Evolutionary conservation across 2,113 vertebrate genomes (phyloP), one percentile per base, ranked within the genome.

Genomic region (Onychostoma macrolepis): DNA sequence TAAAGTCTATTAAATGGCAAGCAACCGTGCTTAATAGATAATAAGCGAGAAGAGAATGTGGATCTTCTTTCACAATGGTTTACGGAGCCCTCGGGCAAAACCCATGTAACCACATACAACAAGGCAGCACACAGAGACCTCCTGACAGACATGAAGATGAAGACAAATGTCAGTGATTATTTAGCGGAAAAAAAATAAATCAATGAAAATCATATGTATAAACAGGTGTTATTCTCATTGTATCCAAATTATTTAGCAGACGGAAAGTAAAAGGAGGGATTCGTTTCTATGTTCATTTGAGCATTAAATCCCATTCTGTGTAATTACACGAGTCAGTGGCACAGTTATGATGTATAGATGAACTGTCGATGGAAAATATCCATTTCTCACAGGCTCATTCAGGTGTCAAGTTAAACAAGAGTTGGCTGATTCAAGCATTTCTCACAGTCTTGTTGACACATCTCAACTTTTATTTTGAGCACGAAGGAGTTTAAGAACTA

Each of bases 51-150:
- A 30, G 17, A 83, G 6, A 71, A 30, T 24, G 21, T 71, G 30
- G n/a, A 28, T 58, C 13, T 63, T 83, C 17, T 63, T 90, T 88
- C 33, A 71, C 36, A 61, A 72, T 65, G 48, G 13, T 45, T 41
- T 84, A 85, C 63, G 85, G 24, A 28, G 26, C 65, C 86, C 75
- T 84, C 3, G 4, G 86, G 89, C 87, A 50, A 83, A 82, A 11
- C 45, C 80, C 86, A 26, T 85, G 87, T 85, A 56, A 75, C 7
- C 83, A 85, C 89, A 74, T 48, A 86, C 74, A 83, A 24, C 6
- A 3, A 85, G 78, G 3, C n/a, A 43, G 4, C 38, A 61, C 13
- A 19, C 56, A 48, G n/a, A 67, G 53, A 69, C 48, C 82, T 84
- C 82, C 48, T 2, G 21, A 74, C 19, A 83, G 76, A 77, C 38